Conservation (phyloP, 2,113 vertebrate genomes). For the Chelonoidis abingdonii region DNA sequence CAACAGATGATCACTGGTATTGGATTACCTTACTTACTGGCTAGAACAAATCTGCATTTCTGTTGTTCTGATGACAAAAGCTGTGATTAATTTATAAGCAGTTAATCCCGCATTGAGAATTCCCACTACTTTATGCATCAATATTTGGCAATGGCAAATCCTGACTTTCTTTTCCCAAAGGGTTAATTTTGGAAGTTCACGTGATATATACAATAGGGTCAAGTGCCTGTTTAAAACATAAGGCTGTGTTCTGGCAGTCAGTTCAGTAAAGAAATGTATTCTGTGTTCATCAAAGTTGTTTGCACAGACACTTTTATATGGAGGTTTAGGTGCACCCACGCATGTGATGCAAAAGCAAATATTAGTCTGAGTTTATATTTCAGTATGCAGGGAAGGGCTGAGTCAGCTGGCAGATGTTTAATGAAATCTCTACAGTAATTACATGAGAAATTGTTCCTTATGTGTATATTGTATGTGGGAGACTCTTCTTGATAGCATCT, state of each 20-base stretch:
- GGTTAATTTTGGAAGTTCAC: background rate
- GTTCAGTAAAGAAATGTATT: background rate
- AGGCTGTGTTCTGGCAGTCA: background rate
- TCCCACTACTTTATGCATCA: slow-evolving; percentile 6
- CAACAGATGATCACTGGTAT: background rate
- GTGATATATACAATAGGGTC: background rate
- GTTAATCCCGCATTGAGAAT: background rate
- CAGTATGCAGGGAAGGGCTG: background rate
- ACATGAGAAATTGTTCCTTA: background rate
- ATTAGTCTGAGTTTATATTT: background rate
- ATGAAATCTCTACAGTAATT: background rate
- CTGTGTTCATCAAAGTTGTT: background rate
- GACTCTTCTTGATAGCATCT: background rate
- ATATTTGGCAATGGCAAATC: background rate
- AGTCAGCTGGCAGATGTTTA: background rate
- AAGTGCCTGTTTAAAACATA: background rate
- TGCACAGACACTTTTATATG: background rate
- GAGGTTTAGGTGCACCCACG: background rate
- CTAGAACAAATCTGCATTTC: background rate
- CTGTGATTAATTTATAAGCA: background rate
- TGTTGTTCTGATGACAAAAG: background rate
- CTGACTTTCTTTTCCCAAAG: slow-evolving; percentile 5
- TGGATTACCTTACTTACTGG: background rate
- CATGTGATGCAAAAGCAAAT: background rate
- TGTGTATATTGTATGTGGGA: background rate